A percentile compares a stretch with the other conserved stretches of the same genome.
Evolutionary conservation across 2,888 invertebrate species (phyloP).

Genomic region (Apamea crenata): DNA sequence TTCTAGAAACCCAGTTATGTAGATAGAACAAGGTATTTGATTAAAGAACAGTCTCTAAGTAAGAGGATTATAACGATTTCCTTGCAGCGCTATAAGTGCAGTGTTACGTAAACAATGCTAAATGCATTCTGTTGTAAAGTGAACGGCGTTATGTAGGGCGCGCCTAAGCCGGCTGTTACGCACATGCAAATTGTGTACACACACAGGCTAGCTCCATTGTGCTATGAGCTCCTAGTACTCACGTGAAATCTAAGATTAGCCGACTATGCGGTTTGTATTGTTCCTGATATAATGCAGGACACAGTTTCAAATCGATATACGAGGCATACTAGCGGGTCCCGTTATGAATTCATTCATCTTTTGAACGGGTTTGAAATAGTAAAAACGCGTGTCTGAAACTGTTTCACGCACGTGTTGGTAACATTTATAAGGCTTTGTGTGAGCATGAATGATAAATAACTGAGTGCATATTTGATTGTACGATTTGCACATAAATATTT

Average conservation of each 20-base stretch:
- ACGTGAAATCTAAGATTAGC: conserved; percentile 59
- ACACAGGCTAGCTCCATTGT: conserved; percentile 57
- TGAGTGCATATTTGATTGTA: conserved; percentile 16
- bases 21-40: conserved; percentile 31
- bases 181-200: conserved; percentile 61
- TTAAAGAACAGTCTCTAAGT: conserved; percentile 39
- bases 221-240: conserved; percentile 49
- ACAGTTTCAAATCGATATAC: conserved; percentile 51
- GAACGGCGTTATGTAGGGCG: conserved; percentile 75
- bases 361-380: conserved; percentile 37
- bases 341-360: conserved; percentile 51
- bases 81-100: conserved; percentile 69
- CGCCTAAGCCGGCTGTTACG: conserved; percentile 63
- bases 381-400: conserved; percentile 42
- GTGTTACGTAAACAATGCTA: conserved; percentile 68
- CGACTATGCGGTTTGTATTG: conserved; percentile 40
- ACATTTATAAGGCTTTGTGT: conserved; percentile 20
- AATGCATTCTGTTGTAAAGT: conserved; percentile 72
- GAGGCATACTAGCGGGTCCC: conserved; percentile 22
- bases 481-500: conserved; percentile 14
- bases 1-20: conserved; percentile 42
- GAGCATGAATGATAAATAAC: conserved; percentile 36
- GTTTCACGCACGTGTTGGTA: conserved; percentile 41
- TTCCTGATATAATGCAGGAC: conserved; percentile 47
- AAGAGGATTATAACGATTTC: conserved; percentile 66